These are phyloP conservation scores for Campylomormyrus numenius DNA, from an alignment of 2,113 vertebrate species.

Conservation along the genomic window DNA sequence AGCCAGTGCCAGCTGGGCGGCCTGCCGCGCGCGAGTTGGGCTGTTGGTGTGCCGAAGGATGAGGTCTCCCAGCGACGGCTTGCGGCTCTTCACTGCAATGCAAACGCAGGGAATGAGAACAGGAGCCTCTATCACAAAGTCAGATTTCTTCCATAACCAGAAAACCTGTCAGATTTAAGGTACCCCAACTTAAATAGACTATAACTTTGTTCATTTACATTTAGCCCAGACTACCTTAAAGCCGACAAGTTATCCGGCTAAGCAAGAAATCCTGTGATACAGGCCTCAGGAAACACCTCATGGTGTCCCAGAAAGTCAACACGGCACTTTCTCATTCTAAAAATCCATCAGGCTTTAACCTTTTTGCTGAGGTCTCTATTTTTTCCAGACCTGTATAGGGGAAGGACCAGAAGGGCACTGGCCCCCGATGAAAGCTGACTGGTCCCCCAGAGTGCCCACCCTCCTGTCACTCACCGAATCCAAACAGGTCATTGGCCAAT, in stretches of 20 bases:
- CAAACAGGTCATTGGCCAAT: background rate
- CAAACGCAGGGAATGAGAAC: background rate
- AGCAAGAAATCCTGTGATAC: background rate
- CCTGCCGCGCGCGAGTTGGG: constrained; percentile 76
- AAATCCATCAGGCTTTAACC: background rate
- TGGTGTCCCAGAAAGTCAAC: background rate
- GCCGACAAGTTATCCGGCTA: background rate
- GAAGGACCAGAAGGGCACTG: background rate
- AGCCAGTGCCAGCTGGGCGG: constrained; percentile 74
- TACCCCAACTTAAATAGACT: background rate
- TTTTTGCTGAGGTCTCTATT: background rate
- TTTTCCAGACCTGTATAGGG: background rate
- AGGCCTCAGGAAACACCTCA: background rate
- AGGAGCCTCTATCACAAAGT: background rate
- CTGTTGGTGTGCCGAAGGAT: constrained; percentile 86
- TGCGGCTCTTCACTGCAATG: constrained; percentile 76
- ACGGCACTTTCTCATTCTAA: background rate
- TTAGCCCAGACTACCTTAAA: background rate
- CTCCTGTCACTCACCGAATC: background rate
- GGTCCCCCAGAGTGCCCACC: background rate
- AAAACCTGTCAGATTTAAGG: background rate
- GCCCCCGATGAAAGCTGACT: background rate
- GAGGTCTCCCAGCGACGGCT: constrained; percentile 82
- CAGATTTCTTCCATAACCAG: background rate
- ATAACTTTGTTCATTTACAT: background rate